These are phyloP conservation scores for Coptotermes formosanus DNA, from an alignment of 1,140 invertebrate species.

Conservation along the genomic window DNA sequence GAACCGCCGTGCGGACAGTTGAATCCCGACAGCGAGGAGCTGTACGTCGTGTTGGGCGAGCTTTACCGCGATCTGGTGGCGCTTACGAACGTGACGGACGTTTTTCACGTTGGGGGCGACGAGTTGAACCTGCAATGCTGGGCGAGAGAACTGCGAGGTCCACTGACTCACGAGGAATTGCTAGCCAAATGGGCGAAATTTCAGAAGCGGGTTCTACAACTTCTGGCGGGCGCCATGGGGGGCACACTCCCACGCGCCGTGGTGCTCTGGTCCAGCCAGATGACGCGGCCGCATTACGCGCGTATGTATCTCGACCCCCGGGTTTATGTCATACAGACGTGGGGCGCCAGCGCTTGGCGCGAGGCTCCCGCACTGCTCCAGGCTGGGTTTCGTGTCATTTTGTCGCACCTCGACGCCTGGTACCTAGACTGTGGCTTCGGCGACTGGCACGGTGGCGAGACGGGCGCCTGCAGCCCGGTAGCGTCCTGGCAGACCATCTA, in stretches of 20 bases:
- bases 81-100: constrained; percentile 62
- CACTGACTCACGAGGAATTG: not conserved
- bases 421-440: constrained; percentile 83
- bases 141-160: not conserved
- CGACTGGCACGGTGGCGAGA: constrained; percentile 67
- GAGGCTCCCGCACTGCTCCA: constrained; percentile 70
- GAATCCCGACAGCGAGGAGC: constrained; percentile 69
- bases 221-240: constrained; percentile 63
- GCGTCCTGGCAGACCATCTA: constrained; percentile 81
- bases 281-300: constrained; percentile 56
- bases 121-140: constrained; percentile 48
- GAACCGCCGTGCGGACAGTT: constrained; percentile 86
- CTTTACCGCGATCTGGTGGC: constrained; percentile 68
- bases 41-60: constrained; percentile 71
- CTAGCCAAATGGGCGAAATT: constrained; percentile 72
- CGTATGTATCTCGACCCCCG: constrained; percentile 37
- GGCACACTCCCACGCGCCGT: constrained; percentile 62
- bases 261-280: constrained; percentile 71
- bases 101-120: constrained; percentile 89
- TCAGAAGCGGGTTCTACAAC: constrained; percentile 60
- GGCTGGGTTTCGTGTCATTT: constrained; percentile 71
- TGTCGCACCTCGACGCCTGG: constrained; percentile 83
- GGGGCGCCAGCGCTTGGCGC: constrained; percentile 74
- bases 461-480: constrained; percentile 76
- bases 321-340: constrained; percentile 54